Conservation (phyloP, 2,888 invertebrate species). For the Trypoxylon attenuatum region DNA sequence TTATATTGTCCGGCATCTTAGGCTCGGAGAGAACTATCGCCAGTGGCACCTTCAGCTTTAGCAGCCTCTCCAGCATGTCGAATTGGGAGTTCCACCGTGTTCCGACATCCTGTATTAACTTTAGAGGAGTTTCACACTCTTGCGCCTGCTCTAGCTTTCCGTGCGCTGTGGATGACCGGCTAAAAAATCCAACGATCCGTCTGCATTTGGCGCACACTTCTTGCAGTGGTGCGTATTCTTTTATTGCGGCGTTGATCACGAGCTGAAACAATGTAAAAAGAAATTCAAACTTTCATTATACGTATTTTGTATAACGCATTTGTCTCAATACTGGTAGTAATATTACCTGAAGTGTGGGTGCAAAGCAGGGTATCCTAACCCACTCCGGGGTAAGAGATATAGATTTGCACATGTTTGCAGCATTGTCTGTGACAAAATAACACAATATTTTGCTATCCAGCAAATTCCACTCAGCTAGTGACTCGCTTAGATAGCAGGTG, state of each 20-base stretch:
- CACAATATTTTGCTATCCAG: neutral
- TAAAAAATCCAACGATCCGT: neutral
- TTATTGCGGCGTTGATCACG: neutral
- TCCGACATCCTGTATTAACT: neutral
- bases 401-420: neutral
- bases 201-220: neutral
- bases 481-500: neutral
- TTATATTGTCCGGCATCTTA: neutral
- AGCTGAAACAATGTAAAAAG: neutral
- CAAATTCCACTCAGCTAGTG: neutral
- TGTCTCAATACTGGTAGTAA: neutral
- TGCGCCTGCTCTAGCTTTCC: neutral
- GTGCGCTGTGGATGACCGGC: neutral
- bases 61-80: neutral
- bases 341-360: neutral
- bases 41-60: neutral
- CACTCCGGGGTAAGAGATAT: neutral
- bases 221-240: neutral
- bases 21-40: neutral
- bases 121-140: neutral
- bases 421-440: slow-evolving; percentile 1
- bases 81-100: neutral
- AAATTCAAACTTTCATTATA: too few relatives aligned
- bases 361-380: slow-evolving; percentile 1
- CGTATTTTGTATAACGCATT: neutral